Evolutionary conservation across 1,140 invertebrate genomes (phyloP).

Genomic region (Uloborus diversus): DNA sequence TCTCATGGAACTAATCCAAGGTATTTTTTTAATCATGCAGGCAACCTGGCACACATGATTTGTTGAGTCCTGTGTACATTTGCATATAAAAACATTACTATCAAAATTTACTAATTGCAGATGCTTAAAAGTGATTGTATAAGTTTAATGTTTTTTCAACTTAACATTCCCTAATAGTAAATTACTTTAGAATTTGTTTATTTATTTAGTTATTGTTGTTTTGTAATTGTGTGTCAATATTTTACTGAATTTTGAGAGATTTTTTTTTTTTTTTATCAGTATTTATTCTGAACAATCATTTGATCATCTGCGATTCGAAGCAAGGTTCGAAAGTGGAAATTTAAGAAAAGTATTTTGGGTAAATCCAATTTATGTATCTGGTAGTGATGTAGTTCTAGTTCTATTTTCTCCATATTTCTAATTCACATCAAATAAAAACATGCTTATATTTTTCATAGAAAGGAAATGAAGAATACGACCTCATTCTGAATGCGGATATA

Average conservation of each 20-base stretch:
- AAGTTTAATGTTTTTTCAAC: too few relatives aligned
- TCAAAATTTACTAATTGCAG: too few relatives aligned
- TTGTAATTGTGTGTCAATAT: too few relatives aligned
- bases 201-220: background rate
- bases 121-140: too few relatives aligned
- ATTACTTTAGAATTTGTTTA: background rate
- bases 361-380: conserved; percentile 67
- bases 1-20: too few relatives aligned
- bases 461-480: conserved; percentile 85
- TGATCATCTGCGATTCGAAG: conserved; percentile 82
- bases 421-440: background rate
- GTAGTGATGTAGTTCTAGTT: background rate
- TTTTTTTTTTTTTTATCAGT: background rate
- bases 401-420: background rate
- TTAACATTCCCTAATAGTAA: too few relatives aligned
- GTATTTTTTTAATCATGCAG: too few relatives aligned
- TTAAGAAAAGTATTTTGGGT: conserved; percentile 93
- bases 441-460: conserved; percentile 67
- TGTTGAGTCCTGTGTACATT: too few relatives aligned
- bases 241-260: background rate
- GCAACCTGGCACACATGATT: too few relatives aligned
- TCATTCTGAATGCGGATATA: conserved; percentile 90
- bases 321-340: conserved; percentile 96
- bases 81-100: too few relatives aligned
- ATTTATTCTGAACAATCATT: conserved; percentile 14